Conservation (phyloP, 2,113 vertebrate species). For the Zapornia atra region DNA sequence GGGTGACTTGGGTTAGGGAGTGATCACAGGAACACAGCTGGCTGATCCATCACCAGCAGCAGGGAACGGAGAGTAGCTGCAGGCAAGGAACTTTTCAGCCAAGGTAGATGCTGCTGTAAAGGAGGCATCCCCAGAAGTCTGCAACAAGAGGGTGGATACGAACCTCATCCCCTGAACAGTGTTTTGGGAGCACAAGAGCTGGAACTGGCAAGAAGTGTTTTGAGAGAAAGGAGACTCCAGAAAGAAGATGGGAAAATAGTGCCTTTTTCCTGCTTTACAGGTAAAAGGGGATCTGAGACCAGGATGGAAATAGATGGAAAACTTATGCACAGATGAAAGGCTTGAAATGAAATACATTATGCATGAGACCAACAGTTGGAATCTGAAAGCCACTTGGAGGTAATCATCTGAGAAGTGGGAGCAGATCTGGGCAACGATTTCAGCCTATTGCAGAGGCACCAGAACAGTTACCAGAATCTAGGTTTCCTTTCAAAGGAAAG, state of each 20-base stretch:
- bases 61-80: not conserved
- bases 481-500: not conserved
- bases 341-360: slow-evolving; percentile 72
- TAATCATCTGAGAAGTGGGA: slow-evolving; percentile 51
- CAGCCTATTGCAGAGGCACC: not conserved
- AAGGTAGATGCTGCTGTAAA: not conserved
- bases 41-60: not conserved
- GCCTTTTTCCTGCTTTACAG: not conserved
- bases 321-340: slow-evolving; percentile 54
- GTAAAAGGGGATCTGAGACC: not conserved
- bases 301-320: slow-evolving; percentile 54
- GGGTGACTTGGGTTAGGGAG: not conserved
- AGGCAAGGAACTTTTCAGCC: not conserved
- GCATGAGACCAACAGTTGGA: slow-evolving; percentile 67
- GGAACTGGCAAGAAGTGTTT: not conserved
- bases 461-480: not conserved
- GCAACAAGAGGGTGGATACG: not conserved
- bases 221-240: not conserved
- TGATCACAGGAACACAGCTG: not conserved
- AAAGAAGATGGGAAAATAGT: not conserved
- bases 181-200: not conserved
- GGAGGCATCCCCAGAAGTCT: not conserved
- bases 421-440: not conserved
- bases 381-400: slow-evolving; percentile 60
- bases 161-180: not conserved